Evolutionary conservation across 2,797 vertebrate genomes (phyloP).

Genomic region (Anolis apletophallus): DNA sequence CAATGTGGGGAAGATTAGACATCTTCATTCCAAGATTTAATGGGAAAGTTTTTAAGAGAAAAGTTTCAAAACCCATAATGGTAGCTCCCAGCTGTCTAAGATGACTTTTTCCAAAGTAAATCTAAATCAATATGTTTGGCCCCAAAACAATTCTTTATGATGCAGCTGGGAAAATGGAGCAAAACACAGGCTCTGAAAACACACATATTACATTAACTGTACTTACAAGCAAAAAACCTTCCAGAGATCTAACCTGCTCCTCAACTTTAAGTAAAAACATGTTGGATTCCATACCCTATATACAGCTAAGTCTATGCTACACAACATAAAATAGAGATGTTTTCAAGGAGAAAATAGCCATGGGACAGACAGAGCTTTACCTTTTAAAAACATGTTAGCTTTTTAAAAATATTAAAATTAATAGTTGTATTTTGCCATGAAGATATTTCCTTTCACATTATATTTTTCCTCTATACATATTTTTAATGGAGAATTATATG

Average conservation of each 20-base stretch:
- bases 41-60: neutral
- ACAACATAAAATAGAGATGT: neutral
- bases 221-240: slow-evolving; percentile 15
- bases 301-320: neutral
- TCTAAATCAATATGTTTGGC: slow-evolving; percentile 19
- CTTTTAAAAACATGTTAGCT: slow-evolving; percentile 11
- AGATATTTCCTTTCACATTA: neutral
- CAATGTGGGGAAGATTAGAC: neutral
- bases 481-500: neutral
- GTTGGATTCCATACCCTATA: slow-evolving; percentile 2
- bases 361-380: neutral
- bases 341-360: neutral
- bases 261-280: slow-evolving; percentile 18
- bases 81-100: slow-evolving; percentile 10
- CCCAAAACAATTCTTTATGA: slow-evolving; percentile 21
- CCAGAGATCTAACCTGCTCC: slow-evolving; percentile 21
- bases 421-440: neutral
- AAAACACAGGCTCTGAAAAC: slow-evolving; percentile 8
- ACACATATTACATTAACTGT: slow-evolving; percentile 9
- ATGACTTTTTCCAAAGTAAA: slow-evolving; percentile 26
- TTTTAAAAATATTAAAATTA: slow-evolving; percentile 39
- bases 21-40: neutral
- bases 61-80: neutral
- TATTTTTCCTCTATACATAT: neutral
- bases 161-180: slow-evolving; percentile 12